Evolutionary conservation across 2,797 vertebrate species (phyloP), one percentile per base, ranked within the genome.

Genomic region (Prunella strophiata): DNA sequence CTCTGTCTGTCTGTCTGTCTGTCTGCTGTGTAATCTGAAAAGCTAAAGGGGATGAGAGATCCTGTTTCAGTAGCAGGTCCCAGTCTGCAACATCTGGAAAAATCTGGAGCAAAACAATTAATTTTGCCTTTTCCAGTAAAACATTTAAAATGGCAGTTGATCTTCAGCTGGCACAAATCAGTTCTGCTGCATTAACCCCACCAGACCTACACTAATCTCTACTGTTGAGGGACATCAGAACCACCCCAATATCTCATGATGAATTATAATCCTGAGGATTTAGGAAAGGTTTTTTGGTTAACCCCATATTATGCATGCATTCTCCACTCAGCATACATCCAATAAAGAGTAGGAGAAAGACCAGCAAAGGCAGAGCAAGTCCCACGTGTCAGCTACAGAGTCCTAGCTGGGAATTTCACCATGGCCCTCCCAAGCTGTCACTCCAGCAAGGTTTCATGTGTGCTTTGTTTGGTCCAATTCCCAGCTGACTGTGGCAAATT

Each of bases 121-220:
- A 78, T 94, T 88, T 84, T 16, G 79, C 27, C 19, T 79, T 94
- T 94, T 79, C 67, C 86, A 82, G 43, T 76, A 45, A 59, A 88
- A 61, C 17, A 27, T 66, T 90, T 55, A 21, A 88, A 91, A 63
- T 21, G 62, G 30, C 63, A 78, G 34, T 79, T 82, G 90, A 76
- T 89, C 91, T 78, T 86, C 3, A 1, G 19, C 83, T 87, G 92
- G 63, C 84, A 89, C 50, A 91, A n/a, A 92, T 95, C 84, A 89
- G 84, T 92, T 94, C 77, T 85, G 61, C 77, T 36, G 13, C 77
- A n/a, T 95, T 95, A 92, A 96, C 86, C 88, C 79, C 32, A 36
- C 21, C 45, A 81, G 71, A 73, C 73, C 90, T 47, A 3, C 23
- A 58, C 21, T 84, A 75, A 84, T 89, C 63, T 66, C 57, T 7